These are phyloP conservation scores for Synanthedon andrenaeformis DNA, from an alignment of 2,888 invertebrate species.

Conservation along the genomic window DNA sequence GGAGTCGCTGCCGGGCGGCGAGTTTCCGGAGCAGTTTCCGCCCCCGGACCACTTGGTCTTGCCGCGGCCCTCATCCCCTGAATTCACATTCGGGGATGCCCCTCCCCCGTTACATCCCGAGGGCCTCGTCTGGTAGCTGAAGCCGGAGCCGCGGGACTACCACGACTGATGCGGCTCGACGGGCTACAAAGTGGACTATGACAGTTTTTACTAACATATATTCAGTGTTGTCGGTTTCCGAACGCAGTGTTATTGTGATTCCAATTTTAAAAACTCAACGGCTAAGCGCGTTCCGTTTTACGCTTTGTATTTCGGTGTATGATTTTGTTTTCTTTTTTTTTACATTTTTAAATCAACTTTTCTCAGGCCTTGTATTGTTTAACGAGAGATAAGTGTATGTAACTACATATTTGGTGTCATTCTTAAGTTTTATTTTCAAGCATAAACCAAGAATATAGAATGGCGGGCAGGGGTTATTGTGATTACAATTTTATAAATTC, in stretches of 20 bases:
- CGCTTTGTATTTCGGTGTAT: no score
- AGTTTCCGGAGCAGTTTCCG: conserved; percentile 69
- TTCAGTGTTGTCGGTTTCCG: background rate
- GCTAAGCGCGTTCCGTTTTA: background rate
- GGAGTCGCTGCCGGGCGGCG: conserved; percentile 63
- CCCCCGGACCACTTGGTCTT: conserved; percentile 76
- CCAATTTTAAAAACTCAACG: conserved; percentile 6
- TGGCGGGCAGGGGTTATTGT: conserved; percentile 17
- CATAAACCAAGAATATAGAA: no score
- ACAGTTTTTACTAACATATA: conserved; percentile 21
- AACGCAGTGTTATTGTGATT: conserved; percentile 30
- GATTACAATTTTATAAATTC: conserved; percentile 14
- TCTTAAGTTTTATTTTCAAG: no score
- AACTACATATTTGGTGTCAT: no score
- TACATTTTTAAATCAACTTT: no score
- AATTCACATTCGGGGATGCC: conserved; percentile 74
- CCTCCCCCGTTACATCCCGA: conserved; percentile 63
- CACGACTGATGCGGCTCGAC: conserved; percentile 70
- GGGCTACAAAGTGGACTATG: conserved; percentile 57
- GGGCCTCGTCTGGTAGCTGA: conserved; percentile 70
- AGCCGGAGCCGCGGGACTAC: conserved; percentile 71
- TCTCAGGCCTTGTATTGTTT: no score
- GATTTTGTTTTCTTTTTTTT: no score
- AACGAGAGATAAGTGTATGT: no score
- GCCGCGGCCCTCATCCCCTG: conserved; percentile 81